Evolutionary conservation across 2,113 vertebrate genomes (phyloP).

Genomic region (Stegostoma tigrinum): DNA sequence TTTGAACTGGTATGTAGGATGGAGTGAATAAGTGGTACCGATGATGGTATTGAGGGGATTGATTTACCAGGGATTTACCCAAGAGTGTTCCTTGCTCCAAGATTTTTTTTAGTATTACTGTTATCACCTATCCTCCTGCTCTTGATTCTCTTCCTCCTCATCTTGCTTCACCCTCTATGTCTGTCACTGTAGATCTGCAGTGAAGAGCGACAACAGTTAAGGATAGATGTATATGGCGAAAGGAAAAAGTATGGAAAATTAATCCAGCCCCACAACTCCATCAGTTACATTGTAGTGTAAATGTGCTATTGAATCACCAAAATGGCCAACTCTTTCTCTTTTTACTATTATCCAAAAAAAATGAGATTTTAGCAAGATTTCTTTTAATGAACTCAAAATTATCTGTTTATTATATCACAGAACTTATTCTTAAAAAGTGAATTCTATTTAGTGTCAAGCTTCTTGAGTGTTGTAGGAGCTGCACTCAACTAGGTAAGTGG

Average conservation of each 20-base stretch:
- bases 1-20: not conserved
- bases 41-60: not conserved
- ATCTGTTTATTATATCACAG: too few species aligned
- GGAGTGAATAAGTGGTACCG: not conserved
- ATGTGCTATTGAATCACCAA: too few species aligned
- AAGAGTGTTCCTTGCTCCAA: not conserved
- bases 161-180: not conserved
- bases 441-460: too few species aligned
- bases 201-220: not conserved
- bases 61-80: not conserved
- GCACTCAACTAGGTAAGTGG: too few species aligned
- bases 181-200: not conserved
- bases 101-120: not conserved
- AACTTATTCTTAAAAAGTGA: too few species aligned
- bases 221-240: not conserved
- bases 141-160: not conserved
- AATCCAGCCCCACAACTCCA: too few species aligned
- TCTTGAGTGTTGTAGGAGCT: too few species aligned
- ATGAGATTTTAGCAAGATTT: too few species aligned
- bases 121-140: not conserved
- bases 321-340: too few species aligned
- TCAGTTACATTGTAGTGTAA: too few species aligned
- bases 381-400: too few species aligned
- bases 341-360: too few species aligned
- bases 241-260: not conserved